These are phyloP conservation scores for Adelosebastes latens DNA, from an alignment of 2,797 vertebrate species.

Conservation along the genomic window DNA sequence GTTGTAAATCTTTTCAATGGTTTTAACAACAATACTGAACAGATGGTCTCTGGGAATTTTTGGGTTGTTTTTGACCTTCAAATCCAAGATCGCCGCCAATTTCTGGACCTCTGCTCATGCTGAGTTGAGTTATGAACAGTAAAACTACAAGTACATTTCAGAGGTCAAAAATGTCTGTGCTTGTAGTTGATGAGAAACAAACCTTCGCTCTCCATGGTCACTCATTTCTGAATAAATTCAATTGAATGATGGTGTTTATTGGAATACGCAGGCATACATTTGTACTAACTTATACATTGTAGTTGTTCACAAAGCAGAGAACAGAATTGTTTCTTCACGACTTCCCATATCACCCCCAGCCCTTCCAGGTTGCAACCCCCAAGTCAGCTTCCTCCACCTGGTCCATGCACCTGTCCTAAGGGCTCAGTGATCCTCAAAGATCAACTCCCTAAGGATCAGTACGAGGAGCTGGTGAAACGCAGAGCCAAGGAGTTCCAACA, in stretches of 20 bases:
- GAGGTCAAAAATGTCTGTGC: background rate
- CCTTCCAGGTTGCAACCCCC: background rate
- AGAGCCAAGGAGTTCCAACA: constrained; percentile 15
- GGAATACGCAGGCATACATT: background rate
- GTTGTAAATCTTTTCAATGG: background rate
- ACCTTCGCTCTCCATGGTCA: background rate
- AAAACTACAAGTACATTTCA: background rate
- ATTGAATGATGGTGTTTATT: background rate
- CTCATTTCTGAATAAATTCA: background rate
- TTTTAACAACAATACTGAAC: background rate
- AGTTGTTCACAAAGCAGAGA: background rate
- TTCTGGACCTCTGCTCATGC: background rate
- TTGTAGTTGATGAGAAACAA: background rate
- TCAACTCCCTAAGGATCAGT: background rate
- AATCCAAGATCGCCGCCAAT: background rate
- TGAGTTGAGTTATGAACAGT: background rate
- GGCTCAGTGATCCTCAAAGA: background rate
- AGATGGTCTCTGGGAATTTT: background rate
- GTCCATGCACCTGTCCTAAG: background rate
- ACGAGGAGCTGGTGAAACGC: background rate
- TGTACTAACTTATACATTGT: background rate
- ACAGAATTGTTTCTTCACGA: background rate
- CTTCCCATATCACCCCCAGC: background rate
- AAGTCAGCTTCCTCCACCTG: background rate
- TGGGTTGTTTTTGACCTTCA: background rate